Conservation (phyloP, 1,140 invertebrate genomes). For the Nasonia vitripennis region DNA sequence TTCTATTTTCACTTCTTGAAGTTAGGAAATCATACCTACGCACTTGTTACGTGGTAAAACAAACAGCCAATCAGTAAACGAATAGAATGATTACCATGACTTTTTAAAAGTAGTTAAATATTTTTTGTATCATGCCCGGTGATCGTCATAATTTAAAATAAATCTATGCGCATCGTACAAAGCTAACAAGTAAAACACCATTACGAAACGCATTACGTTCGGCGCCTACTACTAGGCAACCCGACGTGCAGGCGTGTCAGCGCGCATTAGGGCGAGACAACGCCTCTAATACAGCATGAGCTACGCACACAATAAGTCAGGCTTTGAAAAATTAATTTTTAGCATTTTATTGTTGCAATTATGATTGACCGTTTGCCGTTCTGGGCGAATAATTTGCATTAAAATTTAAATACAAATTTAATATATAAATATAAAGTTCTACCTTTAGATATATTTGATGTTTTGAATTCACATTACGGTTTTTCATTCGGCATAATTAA, state of each 20-base stretch:
- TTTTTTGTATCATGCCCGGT: background rate
- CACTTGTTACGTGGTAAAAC: too few relatives aligned
- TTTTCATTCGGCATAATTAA: background rate
- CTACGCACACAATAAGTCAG: background rate
- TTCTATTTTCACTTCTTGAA: too few relatives aligned
- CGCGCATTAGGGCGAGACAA: background rate
- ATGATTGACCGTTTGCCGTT: too few relatives aligned
- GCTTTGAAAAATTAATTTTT: background rate
- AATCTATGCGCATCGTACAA: background rate
- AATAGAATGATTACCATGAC: too few relatives aligned
- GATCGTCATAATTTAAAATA: background rate
- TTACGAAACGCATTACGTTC: background rate
- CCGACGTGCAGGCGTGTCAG: slow-evolving; percentile 40
- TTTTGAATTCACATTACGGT: too few relatives aligned
- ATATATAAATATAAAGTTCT: too few relatives aligned
- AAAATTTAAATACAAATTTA: too few relatives aligned
- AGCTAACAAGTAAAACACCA: background rate
- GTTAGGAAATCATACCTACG: too few relatives aligned
- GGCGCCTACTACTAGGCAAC: slow-evolving; percentile 52
- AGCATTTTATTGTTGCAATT: background rate
- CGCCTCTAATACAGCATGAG: background rate
- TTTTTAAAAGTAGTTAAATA: too few relatives aligned
- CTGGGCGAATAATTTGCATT: too few relatives aligned
- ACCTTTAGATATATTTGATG: too few relatives aligned
- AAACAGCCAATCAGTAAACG: too few relatives aligned